Percentiles rank a stretch among this genome's conserved stretches.
Conservation (phyloP, 2,888 invertebrate species). For the Chymomyza fuscimana region DNA sequence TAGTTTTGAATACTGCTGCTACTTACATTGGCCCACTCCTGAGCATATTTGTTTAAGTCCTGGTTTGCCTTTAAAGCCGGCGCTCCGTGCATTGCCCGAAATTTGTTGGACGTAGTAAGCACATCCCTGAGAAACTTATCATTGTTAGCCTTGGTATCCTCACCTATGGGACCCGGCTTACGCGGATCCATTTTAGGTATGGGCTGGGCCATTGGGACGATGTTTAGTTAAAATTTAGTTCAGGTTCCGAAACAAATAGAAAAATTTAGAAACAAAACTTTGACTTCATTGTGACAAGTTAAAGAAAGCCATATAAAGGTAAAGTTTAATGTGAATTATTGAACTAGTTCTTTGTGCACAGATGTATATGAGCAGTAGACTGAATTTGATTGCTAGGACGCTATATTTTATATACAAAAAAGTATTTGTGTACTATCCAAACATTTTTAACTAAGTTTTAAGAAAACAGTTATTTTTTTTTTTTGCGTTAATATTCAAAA, state of each 20-base stretch:
- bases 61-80: conserved; percentile 84
- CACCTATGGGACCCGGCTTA: conserved; percentile 52
- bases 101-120: conserved; percentile 83
- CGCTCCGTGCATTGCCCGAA: conserved; percentile 85
- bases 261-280: background rate
- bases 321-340: too few species aligned
- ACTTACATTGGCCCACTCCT: conserved; percentile 86
- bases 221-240: background rate
- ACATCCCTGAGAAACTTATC: conserved; percentile 51
- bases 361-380: too few species aligned
- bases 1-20: too few species aligned
- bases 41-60: conserved; percentile 84
- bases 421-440: too few species aligned
- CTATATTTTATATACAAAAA: too few species aligned
- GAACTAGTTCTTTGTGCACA: too few species aligned
- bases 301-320: background rate
- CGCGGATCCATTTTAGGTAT: conserved; percentile 54
- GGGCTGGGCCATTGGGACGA: conserved; percentile 43
- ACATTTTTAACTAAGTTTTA: too few species aligned
- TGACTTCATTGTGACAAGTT: background rate
- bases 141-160: conserved; percentile 58
- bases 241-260: conserved; percentile 30
- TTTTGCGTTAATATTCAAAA: too few species aligned
- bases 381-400: too few species aligned
- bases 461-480: too few species aligned